A percentile compares a stretch with the other conserved stretches of the same genome.
Conservation (phyloP, 2,888 invertebrate genomes). For the Chromoteleia sp. region DNA sequence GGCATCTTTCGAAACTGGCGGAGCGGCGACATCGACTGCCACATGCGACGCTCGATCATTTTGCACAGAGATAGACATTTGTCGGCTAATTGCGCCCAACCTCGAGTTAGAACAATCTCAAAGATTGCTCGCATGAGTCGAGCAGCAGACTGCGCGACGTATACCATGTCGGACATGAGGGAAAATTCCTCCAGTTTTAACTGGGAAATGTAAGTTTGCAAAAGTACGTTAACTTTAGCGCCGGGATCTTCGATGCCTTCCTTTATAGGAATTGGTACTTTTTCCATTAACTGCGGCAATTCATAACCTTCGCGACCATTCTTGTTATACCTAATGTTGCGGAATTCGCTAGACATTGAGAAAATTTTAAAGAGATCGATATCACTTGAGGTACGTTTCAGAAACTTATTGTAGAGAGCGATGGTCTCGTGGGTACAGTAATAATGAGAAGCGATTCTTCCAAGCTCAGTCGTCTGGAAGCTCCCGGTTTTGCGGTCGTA, state of each 20-base stretch:
- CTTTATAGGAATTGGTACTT: constrained; percentile 99
- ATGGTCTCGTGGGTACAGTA: constrained; percentile 99
- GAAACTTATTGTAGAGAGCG: constrained; percentile 97
- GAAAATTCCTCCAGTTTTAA: constrained; percentile 99
- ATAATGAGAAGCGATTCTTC: constrained; percentile 98
- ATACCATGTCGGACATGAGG: constrained; percentile 99
- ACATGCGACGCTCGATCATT: constrained; percentile 99
- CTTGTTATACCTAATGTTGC: constrained; percentile 91
- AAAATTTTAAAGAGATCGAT: constrained; percentile 99
- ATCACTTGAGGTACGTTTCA: constrained; percentile 98
- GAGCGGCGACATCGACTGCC: constrained; percentile 99
- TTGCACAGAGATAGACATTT: constrained; percentile 98
- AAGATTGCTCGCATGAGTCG: constrained; percentile 97
- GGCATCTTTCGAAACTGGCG: constrained; percentile 99
- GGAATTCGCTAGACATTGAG: constrained; percentile 98
- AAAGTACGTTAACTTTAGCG: constrained; percentile 97
- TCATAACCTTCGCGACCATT: constrained; percentile 98
- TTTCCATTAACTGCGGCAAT: constrained; percentile 94
- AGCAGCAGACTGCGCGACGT: constrained; percentile 98
- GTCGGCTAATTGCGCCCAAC: constrained; percentile 99
- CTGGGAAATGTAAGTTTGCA: constrained; percentile 99
- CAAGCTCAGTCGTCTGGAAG: constrained; percentile 96
- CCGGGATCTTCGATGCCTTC: constrained; percentile 99
- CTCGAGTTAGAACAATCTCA: constrained; percentile 96
- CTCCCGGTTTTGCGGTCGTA: constrained; percentile 97